phyloP scores from a whole-genome alignment of 2,888 invertebrate genomes.

The Eupithecia insigniata region DNA sequence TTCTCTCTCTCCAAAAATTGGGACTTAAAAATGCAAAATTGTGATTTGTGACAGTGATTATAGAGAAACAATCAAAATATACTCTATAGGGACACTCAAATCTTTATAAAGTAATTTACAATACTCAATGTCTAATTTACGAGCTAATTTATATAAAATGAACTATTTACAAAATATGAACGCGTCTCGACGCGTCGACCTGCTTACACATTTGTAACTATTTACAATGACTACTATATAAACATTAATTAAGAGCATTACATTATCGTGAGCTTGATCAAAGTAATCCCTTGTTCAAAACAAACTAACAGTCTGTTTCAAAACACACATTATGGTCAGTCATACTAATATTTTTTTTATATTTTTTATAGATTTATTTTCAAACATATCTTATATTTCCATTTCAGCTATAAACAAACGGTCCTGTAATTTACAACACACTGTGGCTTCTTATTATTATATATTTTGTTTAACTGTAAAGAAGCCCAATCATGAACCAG shows the following conservation, averaged over 20 bases:
- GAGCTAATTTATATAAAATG: constrained; percentile 74
- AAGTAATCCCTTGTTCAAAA: constrained; percentile 77
- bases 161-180: constrained; percentile 81
- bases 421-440: constrained; percentile 52
- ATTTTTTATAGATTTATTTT: constrained; percentile 44
- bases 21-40: constrained; percentile 73
- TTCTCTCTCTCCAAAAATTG: constrained; percentile 61
- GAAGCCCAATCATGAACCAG: constrained; percentile 68
- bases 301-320: constrained; percentile 55
- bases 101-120: constrained; percentile 80
- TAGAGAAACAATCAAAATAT: constrained; percentile 73
- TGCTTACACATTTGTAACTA: constrained; percentile 77
- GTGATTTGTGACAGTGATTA: constrained; percentile 82
- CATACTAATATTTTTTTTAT: constrained; percentile 46
- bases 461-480: constrained; percentile 49
- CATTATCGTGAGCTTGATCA: constrained; percentile 79
- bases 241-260: constrained; percentile 80
- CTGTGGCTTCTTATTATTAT: constrained; percentile 50
- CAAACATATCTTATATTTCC: constrained; percentile 41
- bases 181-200: constrained; percentile 69
- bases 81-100: constrained; percentile 77
- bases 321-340: constrained; percentile 59
- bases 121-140: constrained; percentile 78
- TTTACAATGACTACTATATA: constrained; percentile 82
- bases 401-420: constrained; percentile 60